Evolutionary conservation across 2,113 vertebrate genomes (phyloP).

Genomic region (Cavia aperea): DNA sequence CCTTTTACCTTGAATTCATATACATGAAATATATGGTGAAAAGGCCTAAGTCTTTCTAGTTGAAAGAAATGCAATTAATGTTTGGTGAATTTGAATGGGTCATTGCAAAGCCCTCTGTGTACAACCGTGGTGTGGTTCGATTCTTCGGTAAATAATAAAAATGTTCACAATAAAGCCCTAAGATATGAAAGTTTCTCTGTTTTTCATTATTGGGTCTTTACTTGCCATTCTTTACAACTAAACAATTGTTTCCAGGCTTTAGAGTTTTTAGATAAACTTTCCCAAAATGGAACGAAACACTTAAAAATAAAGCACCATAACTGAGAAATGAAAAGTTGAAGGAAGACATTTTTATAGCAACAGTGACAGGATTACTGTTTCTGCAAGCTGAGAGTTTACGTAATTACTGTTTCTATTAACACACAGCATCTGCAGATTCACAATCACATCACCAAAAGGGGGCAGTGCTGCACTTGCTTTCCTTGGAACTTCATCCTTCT

Average conservation of each 20-base stretch:
- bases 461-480: conserved; percentile 58
- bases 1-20: conserved; percentile 21
- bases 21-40: not conserved
- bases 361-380: not conserved
- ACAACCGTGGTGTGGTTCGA: not conserved
- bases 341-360: not conserved
- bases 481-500: not conserved
- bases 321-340: not conserved
- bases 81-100: not conserved
- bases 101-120: not conserved
- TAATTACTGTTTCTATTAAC: not conserved
- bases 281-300: conserved; percentile 19
- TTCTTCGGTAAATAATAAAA: conserved; percentile 22
- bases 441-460: conserved; percentile 41
- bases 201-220: conserved; percentile 50
- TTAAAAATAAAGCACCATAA: conserved; percentile 11
- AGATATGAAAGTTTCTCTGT: conserved; percentile 40
- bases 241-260: conserved; percentile 47
- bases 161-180: not conserved
- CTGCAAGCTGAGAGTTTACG: not conserved
- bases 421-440: not conserved
- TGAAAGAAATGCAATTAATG: conserved; percentile 45
- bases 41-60: conserved; percentile 24
- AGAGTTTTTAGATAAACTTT: conserved; percentile 17
- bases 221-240: conserved; percentile 49